A percentile compares a stretch with the other conserved stretches of the same genome.
phyloP scores from a whole-genome alignment of 92 coral and sea anemone species.

The Actinostola sp. region DNA sequence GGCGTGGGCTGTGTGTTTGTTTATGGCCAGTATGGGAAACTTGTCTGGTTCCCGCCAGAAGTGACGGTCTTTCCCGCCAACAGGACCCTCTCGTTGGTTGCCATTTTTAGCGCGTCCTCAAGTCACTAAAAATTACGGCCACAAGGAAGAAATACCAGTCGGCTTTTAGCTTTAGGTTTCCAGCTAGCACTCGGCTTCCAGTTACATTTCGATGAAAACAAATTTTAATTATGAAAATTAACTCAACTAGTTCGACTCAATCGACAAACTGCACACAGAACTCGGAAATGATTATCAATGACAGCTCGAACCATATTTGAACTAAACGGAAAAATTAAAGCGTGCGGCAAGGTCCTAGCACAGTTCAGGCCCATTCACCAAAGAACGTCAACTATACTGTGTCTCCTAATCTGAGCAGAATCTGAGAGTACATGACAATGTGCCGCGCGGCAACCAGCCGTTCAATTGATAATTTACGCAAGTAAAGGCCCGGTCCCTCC shows the following conservation, averaged over 20 bases:
- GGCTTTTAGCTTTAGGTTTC: too few species aligned
- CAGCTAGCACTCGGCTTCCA: too few species aligned
- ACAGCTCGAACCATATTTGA: conserved; percentile 10
- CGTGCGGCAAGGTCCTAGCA: neutral
- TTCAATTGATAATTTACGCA: neutral
- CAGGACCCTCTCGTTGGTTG: neutral
- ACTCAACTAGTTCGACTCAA: too few species aligned
- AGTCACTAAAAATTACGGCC: too few species aligned
- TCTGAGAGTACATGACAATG: neutral
- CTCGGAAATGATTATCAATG: too few species aligned
- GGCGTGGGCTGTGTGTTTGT: neutral
- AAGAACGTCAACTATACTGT: conserved; percentile 2
- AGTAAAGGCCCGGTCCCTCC: neutral
- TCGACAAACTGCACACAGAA: too few species aligned
- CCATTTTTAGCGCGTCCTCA: too few species aligned
- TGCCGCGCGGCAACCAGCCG: conserved; percentile 8
- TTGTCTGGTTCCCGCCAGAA: conserved; percentile 12
- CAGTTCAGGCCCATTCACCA: neutral
- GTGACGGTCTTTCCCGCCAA: neutral
- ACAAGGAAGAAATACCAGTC: too few species aligned
- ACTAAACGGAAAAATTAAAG: neutral
- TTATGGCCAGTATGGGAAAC: neutral
- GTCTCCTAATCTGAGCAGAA: too few species aligned
- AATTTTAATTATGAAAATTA: too few species aligned
- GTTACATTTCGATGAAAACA: too few species aligned